Evolutionary conservation across 2,888 invertebrate species (phyloP).

Genomic region (Lagria hirta): DNA sequence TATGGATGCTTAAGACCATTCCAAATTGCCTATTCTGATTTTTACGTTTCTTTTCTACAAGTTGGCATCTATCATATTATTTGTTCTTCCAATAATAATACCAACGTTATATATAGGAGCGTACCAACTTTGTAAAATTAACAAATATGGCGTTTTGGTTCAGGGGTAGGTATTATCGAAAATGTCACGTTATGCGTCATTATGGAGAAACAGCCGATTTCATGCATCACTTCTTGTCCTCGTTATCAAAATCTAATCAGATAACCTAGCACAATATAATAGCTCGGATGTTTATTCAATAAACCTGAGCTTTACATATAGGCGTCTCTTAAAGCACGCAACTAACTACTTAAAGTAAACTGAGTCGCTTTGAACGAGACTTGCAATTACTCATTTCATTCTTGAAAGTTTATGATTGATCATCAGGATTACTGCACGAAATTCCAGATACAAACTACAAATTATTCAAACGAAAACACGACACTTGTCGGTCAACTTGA

Average conservation of each 20-base stretch:
- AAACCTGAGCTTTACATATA: constrained; percentile 15
- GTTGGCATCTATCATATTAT: constrained; percentile 36
- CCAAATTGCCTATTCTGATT: constrained; percentile 51
- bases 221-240: constrained; percentile 11
- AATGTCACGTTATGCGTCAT: too few species aligned
- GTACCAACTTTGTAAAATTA: too few species aligned
- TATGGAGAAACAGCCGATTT: too few species aligned
- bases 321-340: constrained; percentile 19
- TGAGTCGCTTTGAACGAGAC: constrained; percentile 33
- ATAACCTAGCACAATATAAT: constrained; percentile 21
- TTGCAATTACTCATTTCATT: constrained; percentile 38
- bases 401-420: constrained; percentile 39
- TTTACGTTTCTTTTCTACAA: constrained; percentile 42
- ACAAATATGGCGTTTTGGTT: too few species aligned
- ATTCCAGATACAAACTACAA: constrained; percentile 28
- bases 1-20: constrained; percentile 52
- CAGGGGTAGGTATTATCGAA: too few species aligned
- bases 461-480: constrained; percentile 29
- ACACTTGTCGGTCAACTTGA: constrained; percentile 17
- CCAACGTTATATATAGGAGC: too few species aligned
- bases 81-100: constrained; percentile 10
- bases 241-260: constrained; percentile 24
- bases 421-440: constrained; percentile 34
- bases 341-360: constrained; percentile 28
- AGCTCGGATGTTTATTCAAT: constrained; percentile 27